Conservation (phyloP, 2,113 vertebrate genomes). For the Labeo catla region DNA sequence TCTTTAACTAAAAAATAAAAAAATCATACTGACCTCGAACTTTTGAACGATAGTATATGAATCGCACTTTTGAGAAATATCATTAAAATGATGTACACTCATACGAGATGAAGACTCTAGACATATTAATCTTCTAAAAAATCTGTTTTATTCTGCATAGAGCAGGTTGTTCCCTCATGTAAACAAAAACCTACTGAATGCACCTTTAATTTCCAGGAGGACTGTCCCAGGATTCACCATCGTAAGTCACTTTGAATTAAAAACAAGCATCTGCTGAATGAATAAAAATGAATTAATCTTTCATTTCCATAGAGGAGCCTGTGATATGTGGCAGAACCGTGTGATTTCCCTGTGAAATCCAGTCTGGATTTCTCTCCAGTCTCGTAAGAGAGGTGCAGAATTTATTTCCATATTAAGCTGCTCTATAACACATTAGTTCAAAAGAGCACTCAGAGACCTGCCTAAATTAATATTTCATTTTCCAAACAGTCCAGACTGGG, state of each 20-base stretch:
- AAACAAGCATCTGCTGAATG: conserved; percentile 19
- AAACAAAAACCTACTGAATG: neutral
- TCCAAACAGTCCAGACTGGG: conserved; percentile 11
- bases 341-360: conserved; percentile 26
- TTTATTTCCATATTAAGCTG: conserved; percentile 54
- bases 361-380: conserved; percentile 15
- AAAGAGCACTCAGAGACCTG: conserved; percentile 19
- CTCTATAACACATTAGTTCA: conserved; percentile 38
- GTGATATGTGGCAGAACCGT: conserved; percentile 15
- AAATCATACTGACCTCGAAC: neutral
- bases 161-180: neutral
- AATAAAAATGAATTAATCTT: conserved; percentile 33
- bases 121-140: conserved; percentile 13
- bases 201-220: conserved; percentile 6
- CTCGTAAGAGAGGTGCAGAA: conserved; percentile 38
- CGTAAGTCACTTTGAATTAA: neutral
- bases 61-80: neutral
- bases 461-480: conserved; percentile 43
- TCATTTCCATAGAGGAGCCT: conserved; percentile 30
- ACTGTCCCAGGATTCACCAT: neutral
- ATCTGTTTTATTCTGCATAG: conserved; percentile 2
- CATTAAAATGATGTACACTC: neutral
- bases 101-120: neutral
- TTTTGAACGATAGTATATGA: neutral
- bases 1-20: neutral